Base-by-base conservation (phyloP, 2,888 invertebrate species). In the Spisula solida region DNA sequence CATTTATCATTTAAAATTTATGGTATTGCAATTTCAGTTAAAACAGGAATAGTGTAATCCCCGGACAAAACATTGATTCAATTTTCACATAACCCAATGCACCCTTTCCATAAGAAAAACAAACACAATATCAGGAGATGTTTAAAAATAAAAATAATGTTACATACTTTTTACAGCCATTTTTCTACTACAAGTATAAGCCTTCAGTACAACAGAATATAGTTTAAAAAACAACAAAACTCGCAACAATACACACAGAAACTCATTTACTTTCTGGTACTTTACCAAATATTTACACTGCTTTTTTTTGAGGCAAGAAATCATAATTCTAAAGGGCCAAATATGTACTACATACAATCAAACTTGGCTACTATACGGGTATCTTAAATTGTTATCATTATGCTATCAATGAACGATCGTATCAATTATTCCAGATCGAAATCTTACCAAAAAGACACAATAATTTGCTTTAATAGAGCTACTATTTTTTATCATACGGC, bases 401-500 rank as follows among this genome's bases (percentile, higher is more conserved):
- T 75, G 75, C 5, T 75, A 75, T 75, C 75, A 75, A 34, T 34
- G 25, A 75, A 31, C 12, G 75, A 75, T 75, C 75, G 31, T 75
- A 75, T 75, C 75, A 34, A 75, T 31, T 34, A 75, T 75, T 75
- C 31, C 31, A 18, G 75, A 75, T 75, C 16, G 34, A 34, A 0
- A 51, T 80, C 80, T 16, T 25, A 51, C 47, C 20, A 84, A 84
- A 75, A 51, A 84, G 29, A 84, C 75, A 48, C 48, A 51, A 47
- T 75, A 55, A 84, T 84, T 48, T 16, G 31, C 34, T 84, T 75
- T 84, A 84, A 84, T 84, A 84, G 83, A 25, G 84, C 47, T 10
- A 47, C 55, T 20, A 66, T 34, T 70, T 51, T 41, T 20, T 84
- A 75, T 84, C 70, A 48, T 31, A 41, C 16, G 29, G 31, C 41